phyloP scores from a whole-genome alignment of 1,140 invertebrate species.

The Anoplophora glabripennis region DNA sequence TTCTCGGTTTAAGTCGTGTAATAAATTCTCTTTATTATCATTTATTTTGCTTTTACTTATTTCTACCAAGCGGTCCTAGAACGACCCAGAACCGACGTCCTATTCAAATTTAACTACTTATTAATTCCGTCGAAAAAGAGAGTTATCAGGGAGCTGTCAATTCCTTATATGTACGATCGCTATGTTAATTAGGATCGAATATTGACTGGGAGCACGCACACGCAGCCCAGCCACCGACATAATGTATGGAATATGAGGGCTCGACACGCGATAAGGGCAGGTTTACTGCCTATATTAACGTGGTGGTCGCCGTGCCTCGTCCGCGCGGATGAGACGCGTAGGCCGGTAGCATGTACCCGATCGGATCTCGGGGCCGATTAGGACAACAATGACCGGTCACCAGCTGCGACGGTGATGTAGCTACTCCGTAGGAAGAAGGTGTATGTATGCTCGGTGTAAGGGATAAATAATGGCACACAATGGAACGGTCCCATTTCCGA shows the following conservation, averaged over 20 bases:
- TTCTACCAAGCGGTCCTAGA: too few species aligned
- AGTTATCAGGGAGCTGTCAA: too few species aligned
- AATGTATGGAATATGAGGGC: conserved; percentile 13
- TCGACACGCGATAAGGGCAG: conserved; percentile 10
- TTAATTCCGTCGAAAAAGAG: too few species aligned
- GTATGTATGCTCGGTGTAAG: not conserved
- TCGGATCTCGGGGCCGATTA: conserved; percentile 1
- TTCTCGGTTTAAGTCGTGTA: too few species aligned
- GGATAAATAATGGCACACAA: not conserved
- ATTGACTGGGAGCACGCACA: not conserved
- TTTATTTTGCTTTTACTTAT: too few species aligned
- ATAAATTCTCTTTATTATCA: too few species aligned
- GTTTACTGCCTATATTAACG: not conserved
- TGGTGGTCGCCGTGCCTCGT: not conserved
- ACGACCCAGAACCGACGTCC: too few species aligned
- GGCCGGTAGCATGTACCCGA: conserved; percentile 16
- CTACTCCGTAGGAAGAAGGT: conserved; percentile 13
- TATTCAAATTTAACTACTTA: too few species aligned
- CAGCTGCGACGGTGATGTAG: conserved; percentile 4
- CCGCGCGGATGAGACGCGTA: conserved; percentile 11
- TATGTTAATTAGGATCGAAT: conserved; percentile 1
- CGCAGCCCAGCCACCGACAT: not conserved
- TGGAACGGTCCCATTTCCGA: not conserved
- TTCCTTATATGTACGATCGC: not conserved
- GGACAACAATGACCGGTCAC: conserved; percentile 19